Conservation (phyloP, 2,113 vertebrate species). For the Pongo pygmaeus region DNA sequence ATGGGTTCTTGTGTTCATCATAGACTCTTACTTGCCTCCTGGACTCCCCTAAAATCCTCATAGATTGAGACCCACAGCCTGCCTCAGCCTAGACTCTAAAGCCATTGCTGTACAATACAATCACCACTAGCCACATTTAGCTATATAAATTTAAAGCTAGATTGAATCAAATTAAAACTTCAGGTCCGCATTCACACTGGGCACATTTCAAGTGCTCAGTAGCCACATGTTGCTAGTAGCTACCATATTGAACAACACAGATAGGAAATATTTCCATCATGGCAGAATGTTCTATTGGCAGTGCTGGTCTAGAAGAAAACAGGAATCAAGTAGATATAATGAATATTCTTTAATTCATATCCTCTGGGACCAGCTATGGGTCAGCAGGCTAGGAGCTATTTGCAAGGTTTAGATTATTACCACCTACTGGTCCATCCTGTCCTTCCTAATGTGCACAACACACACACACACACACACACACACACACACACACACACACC, state of each 20-base stretch:
- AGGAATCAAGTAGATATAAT: neutral
- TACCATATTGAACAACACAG: neutral
- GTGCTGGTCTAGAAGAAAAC: neutral
- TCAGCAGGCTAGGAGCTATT: neutral
- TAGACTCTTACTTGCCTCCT: neutral
- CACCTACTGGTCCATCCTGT: neutral
- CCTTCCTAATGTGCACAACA: neutral
- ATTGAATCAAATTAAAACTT: neutral
- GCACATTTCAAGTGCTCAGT: neutral
- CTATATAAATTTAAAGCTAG: neutral
- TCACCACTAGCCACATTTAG: neutral
- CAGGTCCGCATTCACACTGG: neutral
- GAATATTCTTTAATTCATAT: neutral
- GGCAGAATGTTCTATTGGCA: neutral
- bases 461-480: neutral
- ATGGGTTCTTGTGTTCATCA: neutral
- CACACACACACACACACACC: neutral
- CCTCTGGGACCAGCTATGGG: neutral
- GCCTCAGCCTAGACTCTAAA: neutral
- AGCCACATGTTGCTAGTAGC: neutral
- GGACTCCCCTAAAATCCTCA: neutral
- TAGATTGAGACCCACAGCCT: neutral
- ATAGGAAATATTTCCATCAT: neutral
- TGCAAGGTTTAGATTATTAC: neutral
- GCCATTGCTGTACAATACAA: neutral